phyloP scores from a whole-genome alignment of 2,888 invertebrate species.

The Trichopoda pennipes region DNA sequence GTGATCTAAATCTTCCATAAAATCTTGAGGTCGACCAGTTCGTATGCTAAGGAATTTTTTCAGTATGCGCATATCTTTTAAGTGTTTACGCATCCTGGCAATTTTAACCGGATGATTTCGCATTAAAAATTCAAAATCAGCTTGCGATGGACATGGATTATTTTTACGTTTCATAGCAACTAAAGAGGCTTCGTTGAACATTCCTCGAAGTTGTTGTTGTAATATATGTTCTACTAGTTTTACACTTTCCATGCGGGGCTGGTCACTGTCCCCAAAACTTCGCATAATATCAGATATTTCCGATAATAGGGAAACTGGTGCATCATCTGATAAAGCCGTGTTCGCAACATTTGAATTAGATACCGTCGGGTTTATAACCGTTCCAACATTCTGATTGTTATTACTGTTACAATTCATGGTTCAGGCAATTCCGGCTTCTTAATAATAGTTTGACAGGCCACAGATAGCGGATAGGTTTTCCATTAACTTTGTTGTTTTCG shows the following conservation, averaged over 20 bases:
- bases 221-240: slow-evolving; percentile 91
- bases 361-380: slow-evolving; percentile 24
- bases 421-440: neutral
- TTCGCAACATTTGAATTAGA: slow-evolving; percentile 15
- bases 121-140: slow-evolving; percentile 91
- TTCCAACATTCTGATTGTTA: slow-evolving; percentile 32
- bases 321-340: slow-evolving; percentile 53
- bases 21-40: slow-evolving; percentile 77
- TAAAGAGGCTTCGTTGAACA: slow-evolving; percentile 89
- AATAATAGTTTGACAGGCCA: too few species aligned
- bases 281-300: slow-evolving; percentile 95
- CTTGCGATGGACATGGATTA: slow-evolving; percentile 82
- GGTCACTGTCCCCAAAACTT: slow-evolving; percentile 94
- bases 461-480: too few species aligned
- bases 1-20: slow-evolving; percentile 79
- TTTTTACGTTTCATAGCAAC: slow-evolving; percentile 85
- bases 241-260: slow-evolving; percentile 91
- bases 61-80: slow-evolving; percentile 83
- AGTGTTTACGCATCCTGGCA: slow-evolving; percentile 88
- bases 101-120: slow-evolving; percentile 90
- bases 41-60: slow-evolving; percentile 78
- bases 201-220: slow-evolving; percentile 88
- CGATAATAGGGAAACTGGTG: slow-evolving; percentile 74
- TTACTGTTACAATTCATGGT: slow-evolving; percentile 52
- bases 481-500: too few species aligned